Evolutionary conservation across 2,797 vertebrate species (phyloP), one percentile per base, ranked within the genome.

Genomic region (Chaetodon trifasciatus): DNA sequence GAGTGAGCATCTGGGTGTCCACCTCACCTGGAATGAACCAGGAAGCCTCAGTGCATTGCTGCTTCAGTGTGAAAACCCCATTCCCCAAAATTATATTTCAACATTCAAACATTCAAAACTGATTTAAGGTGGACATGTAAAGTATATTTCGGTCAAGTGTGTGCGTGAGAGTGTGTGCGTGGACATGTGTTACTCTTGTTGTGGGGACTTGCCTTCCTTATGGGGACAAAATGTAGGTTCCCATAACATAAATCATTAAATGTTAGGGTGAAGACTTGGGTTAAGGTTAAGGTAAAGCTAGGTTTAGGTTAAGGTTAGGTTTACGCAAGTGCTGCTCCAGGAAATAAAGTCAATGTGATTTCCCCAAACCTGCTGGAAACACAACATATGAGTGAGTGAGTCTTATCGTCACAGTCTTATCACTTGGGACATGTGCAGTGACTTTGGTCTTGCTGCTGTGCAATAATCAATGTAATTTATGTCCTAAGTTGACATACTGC

Each of bases 1-100:
- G 35, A 13, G 79, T 79, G 24, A 95, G 87, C 8, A 95, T 85
- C 65, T 93, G 84, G 57, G 24, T 65, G 70, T 95, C 94, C 39
- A 94, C 0, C 81, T 94, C 78, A 23, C 94, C 94, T 95, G 78
- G 6, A 85, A 78, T 0, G 77, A 64, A 85, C 3, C 49, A 70
- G 37, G 1, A 67, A 37, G 8, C 5, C 8, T 49, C 32, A 7
- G 4, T 61, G 23, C 12, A 69, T 28, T n/a, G 13, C 28, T 47
- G 62, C 52, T 19, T 39, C 11, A 68, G 0, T 21, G 5, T 35
- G 50, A 67, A 57, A 72, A 46, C 9, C 6, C 19, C 4, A 8
- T 6, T 3, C 8, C 17, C 8, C 32, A 16, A 46, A 46, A 53
- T 60, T 8, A 2, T 3, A 28, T 61, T n/a, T 28, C 3, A 44